Base-by-base conservation (phyloP, 2,113 vertebrate genomes). In the Clarias magur region DNA sequence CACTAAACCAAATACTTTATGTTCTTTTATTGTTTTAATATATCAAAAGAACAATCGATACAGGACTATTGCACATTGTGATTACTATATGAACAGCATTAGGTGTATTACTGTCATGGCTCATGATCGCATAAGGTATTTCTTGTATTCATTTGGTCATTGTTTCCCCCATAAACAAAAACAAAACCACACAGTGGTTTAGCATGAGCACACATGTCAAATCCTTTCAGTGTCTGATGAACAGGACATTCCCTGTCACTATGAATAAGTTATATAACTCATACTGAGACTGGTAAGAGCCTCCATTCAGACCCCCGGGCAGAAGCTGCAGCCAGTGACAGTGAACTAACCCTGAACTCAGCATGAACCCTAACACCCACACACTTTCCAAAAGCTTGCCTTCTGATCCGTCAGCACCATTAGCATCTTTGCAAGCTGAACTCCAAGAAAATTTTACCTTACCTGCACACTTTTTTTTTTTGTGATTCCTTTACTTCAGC, bases 261-360 rank as follows among this genome's bases (percentile, higher is more conserved):
- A 65, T 90, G 62, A 62, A 76, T 85, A n/a, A 84, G 84, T 90
- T 88, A 84, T 88, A 83, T 75, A 76, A 81, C 42, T 75, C 56
- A 3, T 82, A 25, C 42, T 27, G 30, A 78, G 53, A 56, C 56
- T 60, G 10, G 23, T 25, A 83, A 34, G 63, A 80, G 75, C 60
- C 53, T 67, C 23, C 53, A 63, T 83, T n/a, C 70, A 78, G 68
- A 87, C 70, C 86, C 86, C 86, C 23, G n/a, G 88, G 86, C 83
- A 87, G 53, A 82, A 27, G 54, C 62, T 60, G 48, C n/a, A 23
- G 23, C 38, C 65, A 82, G 53, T 80, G 67, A 87, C 76, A 88
- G 87, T 75, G 72, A 81, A 73, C 12, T 87, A 85, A 89, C 89
- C 80, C 86, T 88, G 82, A 88, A 83, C 87, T 83, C 73, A 56